A percentile compares a stretch with the other conserved stretches of the same genome.
These are phyloP conservation scores for Eretmochelys imbricata DNA, from an alignment of 2,113 vertebrate genomes.

Conservation along the genomic window DNA sequence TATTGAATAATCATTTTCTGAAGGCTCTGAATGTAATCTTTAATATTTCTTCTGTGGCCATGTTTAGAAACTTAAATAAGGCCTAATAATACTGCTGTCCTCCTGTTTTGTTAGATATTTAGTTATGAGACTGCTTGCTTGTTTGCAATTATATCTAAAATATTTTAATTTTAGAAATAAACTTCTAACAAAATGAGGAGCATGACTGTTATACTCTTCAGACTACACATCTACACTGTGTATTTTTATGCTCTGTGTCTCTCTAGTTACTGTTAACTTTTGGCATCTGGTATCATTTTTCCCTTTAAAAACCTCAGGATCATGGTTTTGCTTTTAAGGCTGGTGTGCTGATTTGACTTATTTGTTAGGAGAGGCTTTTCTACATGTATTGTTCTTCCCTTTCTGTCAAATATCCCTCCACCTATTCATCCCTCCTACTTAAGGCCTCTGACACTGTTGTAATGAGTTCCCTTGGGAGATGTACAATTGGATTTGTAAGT, in stretches of 20 bases:
- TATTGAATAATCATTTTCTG: constrained; percentile 66
- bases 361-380: constrained; percentile 2
- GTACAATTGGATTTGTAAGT: not conserved
- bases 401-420: constrained; percentile 7
- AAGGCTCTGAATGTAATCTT: constrained; percentile 57
- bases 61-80: constrained; percentile 53
- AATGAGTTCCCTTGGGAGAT: constrained; percentile 30
- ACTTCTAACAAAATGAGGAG: not conserved
- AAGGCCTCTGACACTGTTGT: constrained; percentile 34
- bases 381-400: not conserved
- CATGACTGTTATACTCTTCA: not conserved
- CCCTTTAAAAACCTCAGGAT: not conserved
- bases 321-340: not conserved
- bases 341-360: accelerated
- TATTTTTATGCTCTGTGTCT: not conserved
- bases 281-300: not conserved
- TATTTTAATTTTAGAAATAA: constrained; percentile 18
- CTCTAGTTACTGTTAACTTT: not conserved
- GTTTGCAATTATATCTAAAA: constrained; percentile 25
- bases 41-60: constrained; percentile 67
- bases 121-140: not conserved
- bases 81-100: constrained; percentile 44
- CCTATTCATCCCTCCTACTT: constrained; percentile 25
- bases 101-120: not conserved
- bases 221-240: not conserved